Conservation (phyloP, 92 coral and sea anemone species). For the Actinostola sp. region DNA sequence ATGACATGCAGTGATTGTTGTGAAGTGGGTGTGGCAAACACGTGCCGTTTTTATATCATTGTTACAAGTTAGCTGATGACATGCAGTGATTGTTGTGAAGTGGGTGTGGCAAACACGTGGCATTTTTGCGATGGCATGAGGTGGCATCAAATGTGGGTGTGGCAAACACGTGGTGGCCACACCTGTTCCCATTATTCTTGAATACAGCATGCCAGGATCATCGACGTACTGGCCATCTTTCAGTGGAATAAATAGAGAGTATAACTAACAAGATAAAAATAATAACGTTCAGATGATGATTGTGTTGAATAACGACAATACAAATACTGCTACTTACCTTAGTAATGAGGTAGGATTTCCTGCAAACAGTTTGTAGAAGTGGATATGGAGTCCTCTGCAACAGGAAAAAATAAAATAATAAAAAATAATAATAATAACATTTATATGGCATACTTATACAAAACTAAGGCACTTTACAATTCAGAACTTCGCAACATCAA, state of each 20-base stretch:
- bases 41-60: no score
- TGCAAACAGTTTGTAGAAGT: constrained; percentile 40
- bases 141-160: neutral
- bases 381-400: constrained; percentile 54
- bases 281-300: neutral
- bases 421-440: neutral
- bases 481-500: neutral
- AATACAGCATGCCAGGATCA: constrained; percentile 62
- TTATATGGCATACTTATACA: neutral
- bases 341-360: constrained; percentile 35
- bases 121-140: no score
- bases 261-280: constrained; percentile 43
- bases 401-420: neutral
- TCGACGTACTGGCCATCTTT: constrained; percentile 49
- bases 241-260: constrained; percentile 73
- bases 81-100: no score
- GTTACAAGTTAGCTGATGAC: no score
- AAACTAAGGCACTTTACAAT: no score
- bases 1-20: no score
- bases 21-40: no score
- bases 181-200: constrained; percentile 25
- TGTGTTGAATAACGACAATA: neutral
- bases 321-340: constrained; percentile 43
- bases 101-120: no score
- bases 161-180: neutral